Percentiles rank a stretch among this genome's conserved stretches.
These are phyloP conservation scores for Cheumatopsyche charites DNA, from an alignment of 1,140 invertebrate species.

Conservation along the genomic window DNA sequence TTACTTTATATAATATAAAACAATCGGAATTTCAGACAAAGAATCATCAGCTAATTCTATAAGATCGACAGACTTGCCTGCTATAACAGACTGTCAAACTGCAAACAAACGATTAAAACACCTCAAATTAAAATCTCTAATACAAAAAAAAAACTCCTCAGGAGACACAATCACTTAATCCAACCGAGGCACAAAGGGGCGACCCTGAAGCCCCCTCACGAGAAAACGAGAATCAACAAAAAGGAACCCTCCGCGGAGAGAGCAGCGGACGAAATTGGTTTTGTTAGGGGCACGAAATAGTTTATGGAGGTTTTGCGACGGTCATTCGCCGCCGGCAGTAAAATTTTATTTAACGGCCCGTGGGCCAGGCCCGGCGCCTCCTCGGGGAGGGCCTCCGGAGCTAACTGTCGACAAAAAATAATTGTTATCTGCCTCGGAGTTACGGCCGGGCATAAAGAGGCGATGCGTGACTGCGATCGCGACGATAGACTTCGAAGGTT, in stretches of 20 bases:
- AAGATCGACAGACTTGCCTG: too few relatives aligned
- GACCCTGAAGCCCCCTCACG: constrained; percentile 20
- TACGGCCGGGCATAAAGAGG: background rate
- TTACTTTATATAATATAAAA: too few relatives aligned
- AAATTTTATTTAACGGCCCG: constrained; percentile 46
- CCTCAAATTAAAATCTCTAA: too few relatives aligned
- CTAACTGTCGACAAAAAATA: constrained; percentile 26
- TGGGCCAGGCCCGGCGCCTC: background rate
- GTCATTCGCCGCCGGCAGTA: constrained; percentile 37
- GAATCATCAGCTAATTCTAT: too few relatives aligned
- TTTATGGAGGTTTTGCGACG: constrained; percentile 45
- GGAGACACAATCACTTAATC: too few relatives aligned
- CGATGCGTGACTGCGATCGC: background rate
- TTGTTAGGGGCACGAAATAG: constrained; percentile 46
- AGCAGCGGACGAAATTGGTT: constrained; percentile 45
- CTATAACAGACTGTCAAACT: too few relatives aligned
- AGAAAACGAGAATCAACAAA: constrained; percentile 40
- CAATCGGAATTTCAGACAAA: too few relatives aligned
- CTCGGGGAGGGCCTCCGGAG: background rate
- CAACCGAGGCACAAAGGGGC: too few relatives aligned
- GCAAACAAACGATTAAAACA: too few relatives aligned
- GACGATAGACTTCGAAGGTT: too few relatives aligned
- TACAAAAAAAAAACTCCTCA: too few relatives aligned
- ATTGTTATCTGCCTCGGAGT: constrained; percentile 11
- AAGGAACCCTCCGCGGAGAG: constrained; percentile 29